A percentile compares a stretch with the other conserved stretches of the same genome.
phyloP scores from a whole-genome alignment of 2,113 vertebrate genomes.

The Phainopepla nitens region DNA sequence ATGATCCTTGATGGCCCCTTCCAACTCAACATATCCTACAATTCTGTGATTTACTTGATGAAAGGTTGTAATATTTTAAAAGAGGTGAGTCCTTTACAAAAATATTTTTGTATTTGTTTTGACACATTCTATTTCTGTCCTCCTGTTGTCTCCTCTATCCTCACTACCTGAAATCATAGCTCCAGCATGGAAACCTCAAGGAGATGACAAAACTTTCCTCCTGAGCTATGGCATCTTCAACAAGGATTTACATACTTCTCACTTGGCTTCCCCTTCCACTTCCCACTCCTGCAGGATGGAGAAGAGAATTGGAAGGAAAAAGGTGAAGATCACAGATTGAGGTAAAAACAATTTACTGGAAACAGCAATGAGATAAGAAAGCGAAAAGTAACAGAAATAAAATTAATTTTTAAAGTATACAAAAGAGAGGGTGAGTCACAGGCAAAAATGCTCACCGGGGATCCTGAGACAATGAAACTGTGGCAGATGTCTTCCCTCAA shows the following conservation, averaged over 20 bases:
- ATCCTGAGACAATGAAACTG: neutral
- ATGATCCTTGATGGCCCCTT: neutral
- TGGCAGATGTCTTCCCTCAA: neutral
- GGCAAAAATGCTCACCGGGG: fast-evolving
- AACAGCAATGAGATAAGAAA: neutral
- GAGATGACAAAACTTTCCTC: neutral
- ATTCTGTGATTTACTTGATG: neutral
- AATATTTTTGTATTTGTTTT: neutral
- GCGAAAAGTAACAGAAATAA: neutral
- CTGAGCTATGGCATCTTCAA: neutral
- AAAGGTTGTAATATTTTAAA: neutral
- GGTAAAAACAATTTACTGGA: neutral
- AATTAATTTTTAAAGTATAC: neutral
- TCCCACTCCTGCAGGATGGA: neutral
- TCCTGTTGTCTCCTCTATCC: neutral
- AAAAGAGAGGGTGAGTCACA: neutral
- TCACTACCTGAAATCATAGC: neutral
- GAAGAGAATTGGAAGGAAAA: neutral
- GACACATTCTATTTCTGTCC: neutral
- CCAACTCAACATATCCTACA: neutral
- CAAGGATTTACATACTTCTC: neutral
- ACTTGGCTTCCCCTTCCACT: neutral
- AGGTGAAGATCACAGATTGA: neutral
- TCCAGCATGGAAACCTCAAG: neutral
- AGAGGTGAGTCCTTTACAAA: neutral